Percentiles rank a stretch among this genome's conserved stretches.
Conservation (phyloP, 1,140 invertebrate species). For the Wiebesia pumilae region DNA sequence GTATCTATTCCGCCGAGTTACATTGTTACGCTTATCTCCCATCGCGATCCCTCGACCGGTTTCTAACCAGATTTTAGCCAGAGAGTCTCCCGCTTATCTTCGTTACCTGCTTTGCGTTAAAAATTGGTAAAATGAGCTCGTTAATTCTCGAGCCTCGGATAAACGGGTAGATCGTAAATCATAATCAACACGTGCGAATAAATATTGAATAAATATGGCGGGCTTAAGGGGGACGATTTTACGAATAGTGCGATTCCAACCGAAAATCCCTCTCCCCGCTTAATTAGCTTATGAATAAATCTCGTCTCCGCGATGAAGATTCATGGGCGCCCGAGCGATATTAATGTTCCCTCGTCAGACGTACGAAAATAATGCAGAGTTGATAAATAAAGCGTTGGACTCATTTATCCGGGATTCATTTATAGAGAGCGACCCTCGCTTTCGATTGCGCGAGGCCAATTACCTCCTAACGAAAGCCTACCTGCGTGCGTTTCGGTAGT, state of each 20-base stretch:
- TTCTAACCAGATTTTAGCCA: not conserved
- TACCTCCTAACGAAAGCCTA: not conserved
- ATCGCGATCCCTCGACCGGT: not conserved
- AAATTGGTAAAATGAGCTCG: not conserved
- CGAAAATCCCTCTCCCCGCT: not conserved
- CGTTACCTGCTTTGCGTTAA: not conserved
- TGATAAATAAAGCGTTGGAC: slow-evolving; percentile 37
- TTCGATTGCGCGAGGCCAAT: slow-evolving; percentile 40
- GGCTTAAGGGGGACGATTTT: not conserved
- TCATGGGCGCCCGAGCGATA: not conserved
- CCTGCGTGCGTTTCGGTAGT: slow-evolving; percentile 23
- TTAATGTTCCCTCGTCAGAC: not conserved
- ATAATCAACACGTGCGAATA: not conserved
- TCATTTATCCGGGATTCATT: too few relatives aligned
- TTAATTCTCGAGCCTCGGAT: not conserved
- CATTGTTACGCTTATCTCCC: not conserved
- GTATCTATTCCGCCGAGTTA: not conserved
- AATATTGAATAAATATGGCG: slow-evolving; percentile 4
- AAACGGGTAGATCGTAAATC: not conserved
- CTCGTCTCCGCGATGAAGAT: not conserved
- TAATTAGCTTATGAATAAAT: slow-evolving; percentile 11
- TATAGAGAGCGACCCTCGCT: not conserved
- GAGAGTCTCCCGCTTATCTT: not conserved
- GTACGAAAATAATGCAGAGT: not conserved
- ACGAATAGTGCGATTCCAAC: not conserved